phyloP scores from a whole-genome alignment of 2,888 invertebrate genomes.

The Schrankia costaestrigalis region DNA sequence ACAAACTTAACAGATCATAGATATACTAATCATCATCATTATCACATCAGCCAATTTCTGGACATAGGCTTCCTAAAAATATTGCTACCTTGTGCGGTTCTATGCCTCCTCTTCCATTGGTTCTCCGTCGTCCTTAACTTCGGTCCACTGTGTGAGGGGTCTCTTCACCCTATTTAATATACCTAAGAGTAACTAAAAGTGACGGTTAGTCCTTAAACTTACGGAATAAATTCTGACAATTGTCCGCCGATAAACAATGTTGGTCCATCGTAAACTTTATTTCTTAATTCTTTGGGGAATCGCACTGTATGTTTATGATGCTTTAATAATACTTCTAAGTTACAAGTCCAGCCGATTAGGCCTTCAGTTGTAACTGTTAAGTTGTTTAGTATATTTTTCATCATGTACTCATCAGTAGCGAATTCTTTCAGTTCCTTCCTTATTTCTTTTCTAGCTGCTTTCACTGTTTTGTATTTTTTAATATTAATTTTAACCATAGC shows the following conservation, averaged over 20 bases:
- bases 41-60: too few relatives aligned
- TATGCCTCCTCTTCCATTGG: too few relatives aligned
- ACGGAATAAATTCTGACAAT: constrained; percentile 89
- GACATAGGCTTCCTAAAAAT: too few relatives aligned
- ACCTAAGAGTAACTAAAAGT: too few relatives aligned
- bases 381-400: constrained; percentile 76
- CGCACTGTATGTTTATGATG: constrained; percentile 82
- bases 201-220: constrained; percentile 38
- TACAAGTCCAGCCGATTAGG: constrained; percentile 85
- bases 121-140: too few relatives aligned
- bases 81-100: too few relatives aligned
- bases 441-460: constrained; percentile 39
- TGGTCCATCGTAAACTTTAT: constrained; percentile 79
- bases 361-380: constrained; percentile 65
- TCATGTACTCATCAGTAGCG: constrained; percentile 76
- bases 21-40: too few relatives aligned
- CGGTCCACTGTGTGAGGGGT: too few relatives aligned
- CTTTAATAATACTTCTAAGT: constrained; percentile 84
- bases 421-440: constrained; percentile 40
- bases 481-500: constrained; percentile 57
- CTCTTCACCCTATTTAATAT: too few relatives aligned
- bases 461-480: constrained; percentile 37
- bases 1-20: too few relatives aligned
- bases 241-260: constrained; percentile 91
- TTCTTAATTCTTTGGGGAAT: constrained; percentile 77